Conservation (phyloP, 1,140 invertebrate species). For the Eulimnadia texana region DNA sequence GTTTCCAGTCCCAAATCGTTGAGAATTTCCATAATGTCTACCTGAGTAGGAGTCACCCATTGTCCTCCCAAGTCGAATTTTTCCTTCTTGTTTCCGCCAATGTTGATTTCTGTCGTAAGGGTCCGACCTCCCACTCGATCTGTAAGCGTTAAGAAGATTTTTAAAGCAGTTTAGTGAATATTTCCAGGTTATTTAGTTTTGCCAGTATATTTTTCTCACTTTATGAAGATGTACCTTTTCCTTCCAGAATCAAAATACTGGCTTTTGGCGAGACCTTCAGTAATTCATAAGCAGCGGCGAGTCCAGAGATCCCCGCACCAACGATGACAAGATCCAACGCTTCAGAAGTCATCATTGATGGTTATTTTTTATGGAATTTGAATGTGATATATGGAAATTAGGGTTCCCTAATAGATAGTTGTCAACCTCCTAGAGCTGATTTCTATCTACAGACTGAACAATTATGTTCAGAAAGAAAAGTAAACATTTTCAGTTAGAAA, state of each 20-base stretch:
- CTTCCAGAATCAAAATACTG: constrained; percentile 13
- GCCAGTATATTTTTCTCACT: no score
- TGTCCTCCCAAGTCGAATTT: constrained; percentile 24
- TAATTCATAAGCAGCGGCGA: constrained; percentile 14
- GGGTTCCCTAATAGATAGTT: no score
- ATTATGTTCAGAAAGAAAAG: no score
- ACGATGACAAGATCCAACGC: constrained; percentile 12
- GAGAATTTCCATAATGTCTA: constrained; percentile 21
- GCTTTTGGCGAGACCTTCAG: constrained; percentile 6
- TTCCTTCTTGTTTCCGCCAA: constrained; percentile 18
- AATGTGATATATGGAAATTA: no score
- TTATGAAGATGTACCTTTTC: no score
- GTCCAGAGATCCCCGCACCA: constrained; percentile 13
- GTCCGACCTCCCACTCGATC: constrained; percentile 24
- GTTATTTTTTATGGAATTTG: background rate
- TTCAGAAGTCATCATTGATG: background rate
- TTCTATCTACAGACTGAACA: no score
- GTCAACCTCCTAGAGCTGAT: no score
- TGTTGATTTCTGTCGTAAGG: constrained; percentile 17
- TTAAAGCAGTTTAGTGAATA: background rate
- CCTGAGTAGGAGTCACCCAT: constrained; percentile 24
- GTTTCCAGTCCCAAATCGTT: constrained; percentile 22
- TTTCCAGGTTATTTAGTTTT: no score
- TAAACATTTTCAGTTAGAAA: no score
- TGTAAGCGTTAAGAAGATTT: constrained; percentile 5